phyloP scores from a whole-genome alignment of 2,888 invertebrate genomes.

The Drosophila formosana region DNA sequence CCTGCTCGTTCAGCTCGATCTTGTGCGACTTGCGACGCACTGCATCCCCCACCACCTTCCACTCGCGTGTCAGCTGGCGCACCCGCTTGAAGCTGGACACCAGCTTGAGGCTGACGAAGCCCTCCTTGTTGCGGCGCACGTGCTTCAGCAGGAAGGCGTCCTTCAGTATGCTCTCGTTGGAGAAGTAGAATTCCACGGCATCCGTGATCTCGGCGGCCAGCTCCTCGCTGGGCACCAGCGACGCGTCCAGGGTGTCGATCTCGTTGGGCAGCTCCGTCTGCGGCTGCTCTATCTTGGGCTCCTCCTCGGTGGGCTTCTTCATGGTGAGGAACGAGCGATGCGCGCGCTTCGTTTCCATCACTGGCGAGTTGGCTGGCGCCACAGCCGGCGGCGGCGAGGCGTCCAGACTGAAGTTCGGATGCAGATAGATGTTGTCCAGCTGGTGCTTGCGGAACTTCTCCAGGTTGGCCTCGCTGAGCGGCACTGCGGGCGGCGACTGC shows the following conservation, averaged over 20 bases:
- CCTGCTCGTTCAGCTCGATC: constrained; percentile 95
- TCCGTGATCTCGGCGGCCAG: constrained; percentile 91
- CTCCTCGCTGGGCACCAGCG: constrained; percentile 89
- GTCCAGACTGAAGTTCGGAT: constrained; percentile 79
- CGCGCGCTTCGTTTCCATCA: constrained; percentile 68
- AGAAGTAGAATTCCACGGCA: constrained; percentile 98
- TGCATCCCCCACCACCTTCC: constrained; percentile 96
- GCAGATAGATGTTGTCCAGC: constrained; percentile 81
- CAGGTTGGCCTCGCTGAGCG: constrained; percentile 81
- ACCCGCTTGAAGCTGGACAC: constrained; percentile 98
- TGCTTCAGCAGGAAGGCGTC: constrained; percentile 98
- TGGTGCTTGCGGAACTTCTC: constrained; percentile 82
- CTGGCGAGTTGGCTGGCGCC: constrained; percentile 71
- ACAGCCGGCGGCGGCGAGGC: constrained; percentile 74
- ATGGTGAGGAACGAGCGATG: constrained; percentile 80
- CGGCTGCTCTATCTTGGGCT: constrained; percentile 17
- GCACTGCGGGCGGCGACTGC: constrained; percentile 55
- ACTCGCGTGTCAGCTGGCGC: constrained; percentile 96
- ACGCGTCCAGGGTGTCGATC: constrained; percentile 82
- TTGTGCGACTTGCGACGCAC: constrained; percentile 91
- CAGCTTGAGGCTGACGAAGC: constrained; percentile 96
- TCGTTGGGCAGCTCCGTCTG: constrained; percentile 68
- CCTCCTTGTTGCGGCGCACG: constrained; percentile 97
- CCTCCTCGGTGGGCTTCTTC: constrained; percentile 65
- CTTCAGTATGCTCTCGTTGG: constrained; percentile 96